Base-by-base conservation (phyloP, 1,140 invertebrate genomes). In the Tetramorium alpestre region DNA sequence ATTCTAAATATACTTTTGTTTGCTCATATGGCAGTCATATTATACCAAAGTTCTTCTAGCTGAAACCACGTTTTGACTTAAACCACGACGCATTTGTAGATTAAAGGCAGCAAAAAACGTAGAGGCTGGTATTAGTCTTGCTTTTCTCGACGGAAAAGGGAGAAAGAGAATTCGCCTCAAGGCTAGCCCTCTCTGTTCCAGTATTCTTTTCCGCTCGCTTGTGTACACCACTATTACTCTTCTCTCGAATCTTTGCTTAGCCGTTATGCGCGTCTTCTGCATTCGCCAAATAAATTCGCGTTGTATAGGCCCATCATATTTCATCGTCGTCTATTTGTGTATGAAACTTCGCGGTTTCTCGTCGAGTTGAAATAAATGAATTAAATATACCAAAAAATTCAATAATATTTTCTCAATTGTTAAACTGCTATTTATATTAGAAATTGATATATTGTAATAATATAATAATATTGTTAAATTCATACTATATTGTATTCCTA, bases 11-110 rank as follows among this genome's bases (percentile, higher is more conserved):
- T 10, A 80, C 7, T 33, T 8, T n/a, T 28, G 64, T 70, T 54
- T 44, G 62, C 64, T 69, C 65, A 4, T 22, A n/a, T 28, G 33
- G n/a, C 47, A 47, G 47, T 13, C 47, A 54, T 70, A 80, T 51
- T 25, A 11, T 38, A 16, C 22, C 2, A 25, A 28, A 58, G 16
- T 47, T 28, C 22, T 41, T 76, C 38, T 18, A 33, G 16, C 5
- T 18, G 75, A 64, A 49, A 44, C 62, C n/a, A 33, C 47, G 13
- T 58, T 70, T 28, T n/a, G 16, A 60, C 25, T 73, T 49, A 47
- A 75, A 75, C 44, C 80, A 49, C 80, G 54, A 49, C 41, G 69
- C 80, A 84, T 84, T 84, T 84, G 80, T 44, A 84, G 80, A 84
- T 84, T 84, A 84, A 84, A 84, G 75, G 41, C 80, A 60, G 69